A percentile compares a stretch with the other conserved stretches of the same genome.
phyloP scores from a whole-genome alignment of 2,888 invertebrate species.

The Zaprionus obscuricornis region DNA sequence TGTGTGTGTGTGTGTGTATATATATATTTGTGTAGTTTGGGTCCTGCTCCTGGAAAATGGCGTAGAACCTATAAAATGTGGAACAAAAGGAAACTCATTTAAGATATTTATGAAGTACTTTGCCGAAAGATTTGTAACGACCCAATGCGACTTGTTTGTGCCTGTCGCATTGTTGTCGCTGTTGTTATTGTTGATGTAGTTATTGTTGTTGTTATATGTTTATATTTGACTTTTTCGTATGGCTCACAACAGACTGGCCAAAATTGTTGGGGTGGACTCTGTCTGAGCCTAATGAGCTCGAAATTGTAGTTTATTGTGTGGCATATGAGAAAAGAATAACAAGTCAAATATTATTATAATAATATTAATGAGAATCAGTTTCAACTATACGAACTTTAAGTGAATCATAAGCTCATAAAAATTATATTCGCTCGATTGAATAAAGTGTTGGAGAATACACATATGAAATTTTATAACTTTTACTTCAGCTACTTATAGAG shows the following conservation, averaged over 20 bases:
- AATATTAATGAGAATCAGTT: slow-evolving; percentile 5
- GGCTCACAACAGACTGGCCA: slow-evolving; percentile 13
- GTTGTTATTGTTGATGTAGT: background rate
- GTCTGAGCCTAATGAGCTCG: slow-evolving; percentile 49
- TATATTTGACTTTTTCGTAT: slow-evolving; percentile 3
- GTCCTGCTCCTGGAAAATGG: slow-evolving; percentile 35
- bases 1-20: slow-evolving; percentile 7
- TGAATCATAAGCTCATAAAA: too few species aligned
- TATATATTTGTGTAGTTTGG: background rate
- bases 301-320: slow-evolving; percentile 34
- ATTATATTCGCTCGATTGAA: background rate
- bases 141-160: slow-evolving; percentile 37
- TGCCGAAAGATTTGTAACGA: slow-evolving; percentile 59
- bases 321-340: slow-evolving; percentile 25
- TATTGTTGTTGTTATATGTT: background rate
- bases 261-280: slow-evolving; percentile 20
- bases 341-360: slow-evolving; percentile 22
- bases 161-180: too few species aligned
- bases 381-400: too few species aligned
- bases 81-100: slow-evolving; percentile 72
- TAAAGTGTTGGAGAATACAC: too few species aligned
- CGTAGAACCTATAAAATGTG: slow-evolving; percentile 57
- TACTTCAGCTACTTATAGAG: too few species aligned
- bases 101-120: slow-evolving; percentile 76
- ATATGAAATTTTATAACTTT: too few species aligned